A percentile compares a stretch with the other conserved stretches of the same genome.
Evolutionary conservation across 2,888 invertebrate genomes (phyloP).

Genomic region (Lypha dubia): DNA sequence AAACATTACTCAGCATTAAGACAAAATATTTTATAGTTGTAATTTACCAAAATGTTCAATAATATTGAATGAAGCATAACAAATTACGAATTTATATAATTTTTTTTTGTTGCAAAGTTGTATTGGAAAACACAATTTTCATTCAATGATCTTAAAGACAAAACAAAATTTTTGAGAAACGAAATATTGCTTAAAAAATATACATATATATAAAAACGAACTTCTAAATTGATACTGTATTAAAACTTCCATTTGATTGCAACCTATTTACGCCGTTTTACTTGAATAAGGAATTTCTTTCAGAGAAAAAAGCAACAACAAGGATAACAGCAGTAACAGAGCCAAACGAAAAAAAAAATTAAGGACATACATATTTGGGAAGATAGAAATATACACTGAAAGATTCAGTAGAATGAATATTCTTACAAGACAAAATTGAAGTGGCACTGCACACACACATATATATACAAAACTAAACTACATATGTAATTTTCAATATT

Average conservation of each 20-base stretch:
- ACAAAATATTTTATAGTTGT: slow-evolving; percentile 12
- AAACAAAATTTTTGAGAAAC: slow-evolving; percentile 9
- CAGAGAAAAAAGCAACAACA: slow-evolving; percentile 15
- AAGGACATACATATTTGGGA: slow-evolving; percentile 8
- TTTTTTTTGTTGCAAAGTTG: not conserved
- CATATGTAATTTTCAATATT: slow-evolving; percentile 69
- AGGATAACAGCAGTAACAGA: not conserved
- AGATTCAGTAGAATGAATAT: slow-evolving; percentile 35
- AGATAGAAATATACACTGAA: not conserved
- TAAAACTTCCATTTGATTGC: slow-evolving; percentile 71
- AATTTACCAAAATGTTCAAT: slow-evolving; percentile 52
- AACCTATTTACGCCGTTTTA: slow-evolving; percentile 70
- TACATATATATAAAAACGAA: slow-evolving; percentile 5
- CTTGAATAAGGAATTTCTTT: slow-evolving; percentile 62
- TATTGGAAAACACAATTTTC: slow-evolving; percentile 46
- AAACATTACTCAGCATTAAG: not conserved
- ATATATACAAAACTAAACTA: slow-evolving; percentile 48
- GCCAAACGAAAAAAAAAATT: slow-evolving; percentile 4
- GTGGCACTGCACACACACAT: slow-evolving; percentile 13
- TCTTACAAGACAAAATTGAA: slow-evolving; percentile 24
- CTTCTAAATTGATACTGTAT: slow-evolving; percentile 51
- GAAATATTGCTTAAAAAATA: slow-evolving; percentile 9
- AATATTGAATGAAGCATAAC: slow-evolving; percentile 65
- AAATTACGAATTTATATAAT: slow-evolving; percentile 44
- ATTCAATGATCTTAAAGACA: slow-evolving; percentile 51